Evolutionary conservation across 2,888 invertebrate species (phyloP), one percentile per base, ranked within the genome.

Genomic region (Carterocephalus palaemon): DNA sequence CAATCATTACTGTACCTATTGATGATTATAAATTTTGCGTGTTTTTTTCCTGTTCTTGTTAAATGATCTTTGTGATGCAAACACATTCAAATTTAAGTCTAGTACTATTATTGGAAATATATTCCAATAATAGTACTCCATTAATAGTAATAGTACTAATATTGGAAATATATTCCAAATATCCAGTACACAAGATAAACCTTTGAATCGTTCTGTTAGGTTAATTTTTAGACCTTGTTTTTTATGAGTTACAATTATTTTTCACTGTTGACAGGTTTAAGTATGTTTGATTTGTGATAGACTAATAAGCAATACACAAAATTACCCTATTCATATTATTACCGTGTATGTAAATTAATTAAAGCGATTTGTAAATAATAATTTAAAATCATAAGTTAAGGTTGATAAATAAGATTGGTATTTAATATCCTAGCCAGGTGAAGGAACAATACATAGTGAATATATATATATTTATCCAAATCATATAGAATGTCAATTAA

Each of bases 401-500:
- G 9, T 24, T 15, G 13, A 22, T n/a, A n/a, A n/a, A n/a, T n/a
- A n/a, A 7, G 7, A 26, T 33, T 13, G 15, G 28, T 34, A 22
- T 42, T 20, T 17, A 34, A 23, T 16, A 34, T 20, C 23, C 2
- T 26, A 26, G 33, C 2, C 36, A 42, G 33, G 7, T 24, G 17
- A 10, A 20, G 10, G 10, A 28, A 26, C 8, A 33, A 20, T 23
- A 19, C 6, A 32, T 24, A 19, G n/a, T n/a, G n/a, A 19, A 32
- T 22, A 12, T 31, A 32, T 26, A 26, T 28, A 28, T 42, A 34
- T 43, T 36, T 43, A 43, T 36, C 8, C 29, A 12, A 29, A 36
- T 22, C 20, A 7, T 36, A 36, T 34, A 29, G 10, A 15, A 28
- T 42, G 43, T 43, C 43, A 43, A 29, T 43, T 43, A 43, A 10